A percentile compares a stretch with the other conserved stretches of the same genome.
Conservation (phyloP, 2,113 vertebrate species). For the Albula goreensis region DNA sequence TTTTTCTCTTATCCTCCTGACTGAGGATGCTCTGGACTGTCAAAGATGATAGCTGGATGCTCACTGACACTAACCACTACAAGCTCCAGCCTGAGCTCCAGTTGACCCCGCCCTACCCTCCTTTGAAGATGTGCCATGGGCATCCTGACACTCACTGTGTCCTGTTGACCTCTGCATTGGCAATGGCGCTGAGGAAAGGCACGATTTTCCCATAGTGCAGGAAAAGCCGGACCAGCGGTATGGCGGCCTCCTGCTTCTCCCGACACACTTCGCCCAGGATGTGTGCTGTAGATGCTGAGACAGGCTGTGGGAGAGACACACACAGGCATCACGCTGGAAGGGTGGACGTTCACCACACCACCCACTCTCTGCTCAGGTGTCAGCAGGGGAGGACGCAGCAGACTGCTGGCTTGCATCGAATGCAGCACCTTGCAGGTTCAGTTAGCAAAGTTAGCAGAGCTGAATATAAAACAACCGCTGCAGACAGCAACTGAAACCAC, state of each 20-base stretch:
- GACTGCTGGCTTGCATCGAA: neutral
- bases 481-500: neutral
- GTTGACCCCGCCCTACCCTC: too few relatives aligned
- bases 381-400: neutral
- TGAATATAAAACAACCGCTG: neutral
- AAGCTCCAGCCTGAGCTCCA: neutral
- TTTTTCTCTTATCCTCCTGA: neutral
- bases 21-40: neutral
- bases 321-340: neutral
- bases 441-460: neutral
- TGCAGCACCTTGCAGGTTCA: neutral
- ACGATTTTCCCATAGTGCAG: constrained; percentile 92
- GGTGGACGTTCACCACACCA: neutral
- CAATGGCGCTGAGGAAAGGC: constrained; percentile 95
- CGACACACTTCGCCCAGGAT: constrained; percentile 93
- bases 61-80: neutral
- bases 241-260: constrained; percentile 95
- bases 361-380: neutral
- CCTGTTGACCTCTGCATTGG: constrained; percentile 90
- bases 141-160: constrained; percentile 84
- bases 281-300: constrained; percentile 90
- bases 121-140: too few relatives aligned
- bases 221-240: constrained; percentile 92
- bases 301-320: constrained; percentile 72
- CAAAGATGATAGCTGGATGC: neutral